phyloP scores from a whole-genome alignment of 1,140 invertebrate genomes.

The Cotesia vestalis region DNA sequence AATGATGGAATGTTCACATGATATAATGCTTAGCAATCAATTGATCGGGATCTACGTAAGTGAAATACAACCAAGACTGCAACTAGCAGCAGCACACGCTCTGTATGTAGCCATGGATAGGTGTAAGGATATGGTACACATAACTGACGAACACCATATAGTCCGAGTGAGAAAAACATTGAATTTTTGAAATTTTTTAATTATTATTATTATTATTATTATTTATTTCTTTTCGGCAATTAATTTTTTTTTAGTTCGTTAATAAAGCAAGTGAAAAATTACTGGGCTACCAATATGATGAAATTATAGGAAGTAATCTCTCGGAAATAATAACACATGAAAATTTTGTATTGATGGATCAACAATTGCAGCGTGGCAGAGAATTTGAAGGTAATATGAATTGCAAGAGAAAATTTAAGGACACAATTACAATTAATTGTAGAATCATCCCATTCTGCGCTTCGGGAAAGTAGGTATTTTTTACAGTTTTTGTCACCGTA shows the following conservation, averaged over 20 bases:
- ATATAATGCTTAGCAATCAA: constrained; percentile 76
- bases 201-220: neutral
- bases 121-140: constrained; percentile 84
- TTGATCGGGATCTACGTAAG: constrained; percentile 70
- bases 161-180: constrained; percentile 74
- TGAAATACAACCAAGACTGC: constrained; percentile 67
- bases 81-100: constrained; percentile 74
- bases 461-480: constrained; percentile 67
- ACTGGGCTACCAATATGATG: constrained; percentile 77
- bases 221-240: constrained; percentile 17
- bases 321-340: constrained; percentile 68
- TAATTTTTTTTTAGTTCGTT: constrained; percentile 73
- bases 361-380: constrained; percentile 76
- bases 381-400: constrained; percentile 89
- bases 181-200: neutral
- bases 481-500: constrained; percentile 22
- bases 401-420: constrained; percentile 81
- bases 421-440: constrained; percentile 81
- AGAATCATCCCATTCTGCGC: constrained; percentile 76
- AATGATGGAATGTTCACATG: constrained; percentile 69
- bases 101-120: constrained; percentile 85
- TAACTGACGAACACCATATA: constrained; percentile 84
- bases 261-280: constrained; percentile 82
- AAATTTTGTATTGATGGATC: constrained; percentile 71
- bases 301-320: constrained; percentile 81